Base-by-base conservation (phyloP, 2,888 invertebrate species). In the Leistus spinibarbis region DNA sequence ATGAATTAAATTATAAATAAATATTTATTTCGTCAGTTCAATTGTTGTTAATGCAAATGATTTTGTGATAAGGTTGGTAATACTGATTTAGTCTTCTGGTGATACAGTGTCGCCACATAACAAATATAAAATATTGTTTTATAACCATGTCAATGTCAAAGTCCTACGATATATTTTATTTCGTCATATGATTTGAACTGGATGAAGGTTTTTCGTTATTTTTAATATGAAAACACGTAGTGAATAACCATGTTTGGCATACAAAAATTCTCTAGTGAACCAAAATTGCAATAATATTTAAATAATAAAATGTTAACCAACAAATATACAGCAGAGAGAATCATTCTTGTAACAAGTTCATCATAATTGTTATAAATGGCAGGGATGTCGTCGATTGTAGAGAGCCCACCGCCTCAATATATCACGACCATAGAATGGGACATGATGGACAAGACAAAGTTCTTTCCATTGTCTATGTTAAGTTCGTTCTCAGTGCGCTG, bases 381-480 rank as follows among this genome's bases (percentile, higher is more conserved):
- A 75, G 68, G 65, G 17, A 79, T 80, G 79, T 79, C 81, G 64
- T 77, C 85, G 78, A 82, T 89, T 84, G 89, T 90, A 23, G 91
- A 91, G 80, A 86, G 87, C 13, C 89, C 90, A 3, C 85, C 85
- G 17, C 87, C 88, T 0, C 87, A 89, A 79, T 89, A 91, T 71
- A 93, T 95, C 77, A 92, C 91, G 23, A 96, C 93, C 4, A 97
- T 99, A 77, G 98, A 99, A 86, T 96, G 98, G 95, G 91, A 97
- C 79, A 99, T 99, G 98, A 95, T 99, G 96, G 95, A 99, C 85
- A 97, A 96, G 82, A 89, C 89, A 64, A 97, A 96, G 83, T 99
- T 98, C 84, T 95, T 95, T 83, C 97, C 98, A 0, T 86, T 98
- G 74, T 96, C 96, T 75, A 93, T 97, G 87, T 86, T 96, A 13